These are phyloP conservation scores for Sipha maydis DNA, from an alignment of 2,888 invertebrate species.

Conservation along the genomic window DNA sequence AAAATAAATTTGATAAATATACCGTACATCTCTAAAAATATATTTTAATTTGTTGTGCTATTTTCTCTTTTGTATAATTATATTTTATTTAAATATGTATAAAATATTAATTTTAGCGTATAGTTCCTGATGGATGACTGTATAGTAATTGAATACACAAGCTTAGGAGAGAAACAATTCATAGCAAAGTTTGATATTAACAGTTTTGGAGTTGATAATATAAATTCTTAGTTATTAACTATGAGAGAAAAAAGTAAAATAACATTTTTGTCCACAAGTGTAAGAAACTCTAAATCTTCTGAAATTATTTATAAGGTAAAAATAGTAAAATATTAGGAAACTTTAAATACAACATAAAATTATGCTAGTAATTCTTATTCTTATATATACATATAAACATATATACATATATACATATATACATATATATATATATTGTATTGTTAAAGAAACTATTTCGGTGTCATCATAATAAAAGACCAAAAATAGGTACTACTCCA, in stretches of 20 bases:
- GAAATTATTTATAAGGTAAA: slow-evolving; percentile 17
- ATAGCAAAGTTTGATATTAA: slow-evolving; percentile 10
- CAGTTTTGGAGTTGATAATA: slow-evolving; percentile 26
- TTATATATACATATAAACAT: no score
- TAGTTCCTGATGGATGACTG: slow-evolving; percentile 11
- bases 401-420: no score
- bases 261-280: slow-evolving; percentile 14
- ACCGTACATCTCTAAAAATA: background rate
- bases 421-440: background rate
- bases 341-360: slow-evolving; percentile 2
- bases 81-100: slow-evolving; percentile 6
- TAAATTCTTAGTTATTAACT: slow-evolving; percentile 17
- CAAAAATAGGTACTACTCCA: background rate
- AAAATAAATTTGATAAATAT: slow-evolving; percentile 22
- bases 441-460: slow-evolving; percentile 8
- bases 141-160: slow-evolving; percentile 14
- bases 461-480: slow-evolving; percentile 13
- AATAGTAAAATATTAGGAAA: slow-evolving; percentile 7
- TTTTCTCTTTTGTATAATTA: background rate
- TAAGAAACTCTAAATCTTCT: no score
- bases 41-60: background rate
- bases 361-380: background rate
- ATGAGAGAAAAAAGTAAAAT: slow-evolving; percentile 30
- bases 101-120: slow-evolving; percentile 15
- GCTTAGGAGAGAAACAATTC: slow-evolving; percentile 7